Conservation (phyloP, 2,797 vertebrate species). For the Micrastur ruficollis region DNA sequence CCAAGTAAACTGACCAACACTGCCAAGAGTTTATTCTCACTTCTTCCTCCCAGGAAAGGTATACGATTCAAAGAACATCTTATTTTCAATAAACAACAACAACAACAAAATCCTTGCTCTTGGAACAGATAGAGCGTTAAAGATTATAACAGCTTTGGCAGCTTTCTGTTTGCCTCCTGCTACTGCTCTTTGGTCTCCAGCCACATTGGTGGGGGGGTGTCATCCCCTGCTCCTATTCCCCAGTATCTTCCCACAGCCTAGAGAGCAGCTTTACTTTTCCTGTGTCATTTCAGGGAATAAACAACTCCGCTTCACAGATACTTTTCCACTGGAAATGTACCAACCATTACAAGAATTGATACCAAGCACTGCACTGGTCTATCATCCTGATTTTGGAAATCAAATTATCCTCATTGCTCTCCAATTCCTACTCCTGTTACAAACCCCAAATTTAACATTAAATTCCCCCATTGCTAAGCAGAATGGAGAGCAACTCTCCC, state of each 20-base stretch:
- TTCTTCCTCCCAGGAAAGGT: not conserved
- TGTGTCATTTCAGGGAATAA: not conserved
- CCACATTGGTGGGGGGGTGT: not conserved
- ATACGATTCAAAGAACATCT: not conserved
- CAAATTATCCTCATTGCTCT: not conserved
- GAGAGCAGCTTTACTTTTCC: not conserved
- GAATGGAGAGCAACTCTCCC: not conserved
- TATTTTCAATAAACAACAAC: not conserved
- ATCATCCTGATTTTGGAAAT: not conserved
- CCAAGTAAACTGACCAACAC: not conserved
- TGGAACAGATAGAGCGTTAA: not conserved
- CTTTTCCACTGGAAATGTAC: not conserved
- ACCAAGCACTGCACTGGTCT: not conserved
- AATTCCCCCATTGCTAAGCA: not conserved
- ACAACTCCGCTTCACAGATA: not conserved
- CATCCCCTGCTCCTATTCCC: not conserved
- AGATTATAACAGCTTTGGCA: not conserved
- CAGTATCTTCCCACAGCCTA: not conserved
- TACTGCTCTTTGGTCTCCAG: not conserved
- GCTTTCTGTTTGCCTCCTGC: not conserved
- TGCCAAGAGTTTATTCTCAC: not conserved
- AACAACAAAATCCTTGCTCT: not conserved
- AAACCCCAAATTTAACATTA: not conserved
- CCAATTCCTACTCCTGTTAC: not conserved
- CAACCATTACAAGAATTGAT: not conserved